Percentiles rank a stretch among this genome's conserved stretches.
phyloP scores from a whole-genome alignment of 30 jellyfish, hydroid and myxozoan genomes.

The Calvadosia cruxmelitensis region DNA sequence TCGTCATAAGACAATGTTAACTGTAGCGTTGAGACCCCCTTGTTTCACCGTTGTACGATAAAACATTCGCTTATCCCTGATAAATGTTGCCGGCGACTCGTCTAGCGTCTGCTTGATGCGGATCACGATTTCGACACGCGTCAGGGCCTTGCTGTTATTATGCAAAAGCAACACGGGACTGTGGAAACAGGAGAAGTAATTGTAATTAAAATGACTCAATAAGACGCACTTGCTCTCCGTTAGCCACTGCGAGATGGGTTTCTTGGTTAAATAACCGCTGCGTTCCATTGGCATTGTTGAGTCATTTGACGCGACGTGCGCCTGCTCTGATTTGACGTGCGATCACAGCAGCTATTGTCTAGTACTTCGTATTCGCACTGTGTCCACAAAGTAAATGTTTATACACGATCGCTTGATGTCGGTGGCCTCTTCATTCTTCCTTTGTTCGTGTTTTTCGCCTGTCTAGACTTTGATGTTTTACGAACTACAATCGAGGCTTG shows the following conservation, averaged over 20 bases:
- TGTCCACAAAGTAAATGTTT: not conserved
- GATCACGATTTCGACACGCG: slow-evolving; percentile 9
- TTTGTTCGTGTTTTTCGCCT: not conserved
- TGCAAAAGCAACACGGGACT: not conserved
- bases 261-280: too few relatives aligned
- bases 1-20: too few relatives aligned
- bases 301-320: too few relatives aligned
- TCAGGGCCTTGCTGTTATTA: slow-evolving; percentile 12
- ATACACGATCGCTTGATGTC: not conserved
- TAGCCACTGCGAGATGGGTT: too few relatives aligned
- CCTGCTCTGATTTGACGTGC: too few relatives aligned
- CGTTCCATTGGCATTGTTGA: too few relatives aligned
- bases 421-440: not conserved
- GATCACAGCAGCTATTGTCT: too few relatives aligned
- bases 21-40: too few relatives aligned
- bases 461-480: not conserved
- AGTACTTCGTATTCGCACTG: not conserved
- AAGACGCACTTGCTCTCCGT: slow-evolving; percentile 1
- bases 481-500: too few relatives aligned
- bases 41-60: too few relatives aligned
- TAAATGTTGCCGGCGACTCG: slow-evolving; percentile 25
- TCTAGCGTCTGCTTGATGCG: slow-evolving; percentile 5
- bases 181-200: not conserved
- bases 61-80: too few relatives aligned
- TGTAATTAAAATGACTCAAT: not conserved